Evolutionary conservation across 2,113 vertebrate species (phyloP), one percentile per base, ranked within the genome.

Genomic region (Alouatta palliata): DNA sequence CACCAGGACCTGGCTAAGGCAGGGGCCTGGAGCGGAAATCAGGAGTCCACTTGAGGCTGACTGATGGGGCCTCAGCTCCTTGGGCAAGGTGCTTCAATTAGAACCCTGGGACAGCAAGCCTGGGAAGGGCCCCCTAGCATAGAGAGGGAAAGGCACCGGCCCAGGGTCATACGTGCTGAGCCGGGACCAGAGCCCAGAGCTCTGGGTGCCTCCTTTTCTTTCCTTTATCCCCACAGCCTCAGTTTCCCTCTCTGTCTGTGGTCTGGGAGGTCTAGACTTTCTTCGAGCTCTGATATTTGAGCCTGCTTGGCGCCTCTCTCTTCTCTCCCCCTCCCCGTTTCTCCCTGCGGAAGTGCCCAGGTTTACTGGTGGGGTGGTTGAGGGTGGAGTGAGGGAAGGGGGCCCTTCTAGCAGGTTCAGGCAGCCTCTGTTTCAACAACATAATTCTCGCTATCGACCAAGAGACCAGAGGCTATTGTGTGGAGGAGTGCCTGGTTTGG

Each of bases 371-470:
- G 49, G 56, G 58, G 14, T 77, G 35, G 8, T 30, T 35, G 37
- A 40, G 30, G 13, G 73, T 37, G 45, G n/a, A 23, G 20, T 80
- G 37, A 89, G 76, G 77, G 27, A 49, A 81, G 76, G 17, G 47
- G 37, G 8, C 11, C 23, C 16, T 64, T 47, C 45, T 6, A n/a
- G 37, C 40, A 84, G 82, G 49, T 27, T 68, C 61, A 64, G n/a
- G 95, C 25, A 66, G 30, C 6, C 91, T 91, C 87, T 88, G n/a
- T 93, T 70, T 91, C 45, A 64, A 54, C 61, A 93, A 47, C 37
- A 32, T 32, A 30, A n/a, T 27, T 6, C 23, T 52, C 16, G 7
- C 58, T 80, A 30, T 52, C 2, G 0, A 32, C 9, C 35, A 12
- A 56, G 43, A 47, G 52, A 84, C 40, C 21, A 35, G 71, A 71